Percentiles rank a stretch among this genome's conserved stretches.
Evolutionary conservation across 2,113 vertebrate genomes (phyloP).

Genomic region (Oxyruncus cristatus): DNA sequence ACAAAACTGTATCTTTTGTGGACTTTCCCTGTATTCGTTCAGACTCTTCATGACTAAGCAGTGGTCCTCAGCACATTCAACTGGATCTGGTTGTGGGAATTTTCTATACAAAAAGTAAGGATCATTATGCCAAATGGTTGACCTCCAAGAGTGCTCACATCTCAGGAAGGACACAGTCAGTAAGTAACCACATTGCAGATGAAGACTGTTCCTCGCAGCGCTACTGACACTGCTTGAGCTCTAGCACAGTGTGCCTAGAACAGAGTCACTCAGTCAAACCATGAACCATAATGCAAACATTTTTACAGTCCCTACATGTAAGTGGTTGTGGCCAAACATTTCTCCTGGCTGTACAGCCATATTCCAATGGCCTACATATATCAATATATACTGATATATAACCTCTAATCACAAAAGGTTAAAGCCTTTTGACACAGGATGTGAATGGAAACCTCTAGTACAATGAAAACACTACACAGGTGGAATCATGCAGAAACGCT

Average conservation of each 20-base stretch:
- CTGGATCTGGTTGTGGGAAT: not conserved
- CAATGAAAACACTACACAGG: not conserved
- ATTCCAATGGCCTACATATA: not conserved
- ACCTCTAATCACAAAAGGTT: not conserved
- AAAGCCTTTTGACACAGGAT: not conserved
- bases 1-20: fast-evolving
- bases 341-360: not conserved
- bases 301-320: not conserved
- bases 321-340: not conserved
- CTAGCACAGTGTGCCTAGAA: not conserved
- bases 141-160: not conserved
- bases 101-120: not conserved
- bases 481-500: not conserved
- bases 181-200: not conserved
- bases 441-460: not conserved
- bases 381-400: not conserved
- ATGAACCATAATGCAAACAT: not conserved
- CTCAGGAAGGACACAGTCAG: not conserved
- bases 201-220: not conserved
- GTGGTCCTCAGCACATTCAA: not conserved
- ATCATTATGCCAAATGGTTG: not conserved
- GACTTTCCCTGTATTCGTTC: not conserved
- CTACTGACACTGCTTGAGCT: not conserved
- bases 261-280: not conserved
- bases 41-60: not conserved